phyloP scores from a whole-genome alignment of 2,797 vertebrate genomes.

The Siniperca undulata region DNA sequence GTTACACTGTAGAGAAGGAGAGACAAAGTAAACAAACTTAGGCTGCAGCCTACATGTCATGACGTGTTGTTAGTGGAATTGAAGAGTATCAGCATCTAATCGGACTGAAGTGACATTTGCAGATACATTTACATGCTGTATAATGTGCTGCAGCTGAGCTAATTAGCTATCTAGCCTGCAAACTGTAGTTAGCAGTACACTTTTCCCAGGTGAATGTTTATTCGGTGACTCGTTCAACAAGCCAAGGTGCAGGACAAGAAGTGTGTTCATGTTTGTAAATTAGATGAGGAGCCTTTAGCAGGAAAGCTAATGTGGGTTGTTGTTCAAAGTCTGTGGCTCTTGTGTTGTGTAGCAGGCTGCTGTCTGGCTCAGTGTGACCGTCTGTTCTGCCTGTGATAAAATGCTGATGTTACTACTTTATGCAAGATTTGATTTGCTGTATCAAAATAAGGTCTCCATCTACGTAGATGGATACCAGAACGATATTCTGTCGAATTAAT shows the following conservation, averaged over 20 bases:
- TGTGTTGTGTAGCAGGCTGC: neutral
- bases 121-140: too few species aligned
- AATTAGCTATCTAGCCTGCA: too few species aligned
- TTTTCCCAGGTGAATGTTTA: neutral
- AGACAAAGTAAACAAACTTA: too few species aligned
- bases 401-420: neutral
- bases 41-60: too few species aligned
- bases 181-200: too few species aligned
- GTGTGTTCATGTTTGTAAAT: neutral
- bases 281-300: neutral
- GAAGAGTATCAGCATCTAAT: too few species aligned
- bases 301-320: neutral
- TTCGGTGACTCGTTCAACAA: neutral
- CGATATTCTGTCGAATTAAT: too few species aligned
- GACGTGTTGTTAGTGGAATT: too few species aligned
- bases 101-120: too few species aligned
- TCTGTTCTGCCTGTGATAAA: neutral
- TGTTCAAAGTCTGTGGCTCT: neutral
- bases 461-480: too few species aligned
- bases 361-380: neutral
- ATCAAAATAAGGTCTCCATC: neutral
- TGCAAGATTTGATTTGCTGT: neutral
- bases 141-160: too few species aligned
- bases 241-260: neutral
- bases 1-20: too few species aligned